phyloP scores from a whole-genome alignment of 2,113 vertebrate genomes.

The Phylloscopus trochilus region DNA sequence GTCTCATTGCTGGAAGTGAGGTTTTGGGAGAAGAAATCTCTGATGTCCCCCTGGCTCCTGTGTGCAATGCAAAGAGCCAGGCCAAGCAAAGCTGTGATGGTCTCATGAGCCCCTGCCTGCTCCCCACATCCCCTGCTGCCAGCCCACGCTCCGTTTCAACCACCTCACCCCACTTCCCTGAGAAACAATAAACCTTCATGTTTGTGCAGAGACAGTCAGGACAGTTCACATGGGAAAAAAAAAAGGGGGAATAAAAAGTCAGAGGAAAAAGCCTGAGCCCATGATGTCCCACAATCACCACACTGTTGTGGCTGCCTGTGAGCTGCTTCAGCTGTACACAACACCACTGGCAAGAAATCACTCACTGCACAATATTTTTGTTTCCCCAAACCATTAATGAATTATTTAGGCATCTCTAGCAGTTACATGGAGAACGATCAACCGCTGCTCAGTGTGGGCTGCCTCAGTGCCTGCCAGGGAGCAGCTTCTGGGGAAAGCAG shows the following conservation, averaged over 20 bases:
- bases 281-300: rapidly evolving
- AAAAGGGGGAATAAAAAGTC: neutral
- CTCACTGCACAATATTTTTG: constrained; percentile 26
- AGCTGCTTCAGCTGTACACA: neutral
- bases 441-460: neutral
- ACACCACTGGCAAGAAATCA: neutral
- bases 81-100: neutral
- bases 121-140: neutral
- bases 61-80: neutral
- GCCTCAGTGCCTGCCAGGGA: neutral
- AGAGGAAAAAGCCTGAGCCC: neutral
- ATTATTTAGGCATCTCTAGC: constrained; percentile 51
- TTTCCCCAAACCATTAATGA: constrained; percentile 41
- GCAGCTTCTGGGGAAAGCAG: neutral
- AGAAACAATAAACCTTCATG: neutral
- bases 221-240: neutral
- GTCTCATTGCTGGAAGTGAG: neutral
- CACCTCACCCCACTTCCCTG: neutral
- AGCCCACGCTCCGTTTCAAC: neutral
- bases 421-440: neutral
- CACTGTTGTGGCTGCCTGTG: neutral
- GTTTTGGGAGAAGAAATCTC: neutral
- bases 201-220: neutral
- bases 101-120: neutral
- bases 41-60: neutral